These are phyloP conservation scores for Oreohelix idahoensis DNA, from an alignment of 1,140 invertebrate genomes.

Conservation along the genomic window DNA sequence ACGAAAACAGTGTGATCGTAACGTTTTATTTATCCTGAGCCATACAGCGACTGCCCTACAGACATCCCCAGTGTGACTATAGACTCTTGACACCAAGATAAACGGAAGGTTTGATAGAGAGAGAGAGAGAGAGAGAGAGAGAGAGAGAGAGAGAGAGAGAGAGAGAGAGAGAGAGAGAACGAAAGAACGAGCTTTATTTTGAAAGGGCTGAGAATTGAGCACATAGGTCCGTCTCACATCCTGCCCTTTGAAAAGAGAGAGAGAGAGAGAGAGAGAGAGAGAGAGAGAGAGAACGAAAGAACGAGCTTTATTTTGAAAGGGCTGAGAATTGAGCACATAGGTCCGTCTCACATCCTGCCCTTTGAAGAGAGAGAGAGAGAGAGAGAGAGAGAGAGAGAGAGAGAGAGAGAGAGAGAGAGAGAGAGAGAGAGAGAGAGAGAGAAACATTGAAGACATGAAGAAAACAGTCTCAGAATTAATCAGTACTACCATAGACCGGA, in stretches of 20 bases:
- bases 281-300: conserved; percentile 20
- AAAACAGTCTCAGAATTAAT: too few species aligned
- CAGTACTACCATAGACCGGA: too few species aligned
- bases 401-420: conserved; percentile 26
- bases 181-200: not conserved
- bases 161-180: not conserved
- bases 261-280: conserved; percentile 11
- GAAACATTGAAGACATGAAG: not conserved
- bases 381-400: conserved; percentile 13
- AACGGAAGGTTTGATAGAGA: not conserved
- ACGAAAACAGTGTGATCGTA: too few species aligned
- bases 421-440: conserved; percentile 24
- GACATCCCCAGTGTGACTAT: too few species aligned
- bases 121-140: conserved; percentile 1
- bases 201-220: too few species aligned
- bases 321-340: too few species aligned
- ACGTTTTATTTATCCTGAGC: too few species aligned
- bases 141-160: conserved; percentile 6
- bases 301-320: not conserved
- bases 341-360: too few species aligned
- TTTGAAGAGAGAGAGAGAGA: not conserved
- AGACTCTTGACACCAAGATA: not conserved
- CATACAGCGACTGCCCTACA: too few species aligned
- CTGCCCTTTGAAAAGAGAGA: not conserved
- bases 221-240: too few species aligned